Percentiles rank a stretch among this genome's conserved stretches.
Evolutionary conservation across 2,113 vertebrate genomes (phyloP).

Genomic region (Indri indri): DNA sequence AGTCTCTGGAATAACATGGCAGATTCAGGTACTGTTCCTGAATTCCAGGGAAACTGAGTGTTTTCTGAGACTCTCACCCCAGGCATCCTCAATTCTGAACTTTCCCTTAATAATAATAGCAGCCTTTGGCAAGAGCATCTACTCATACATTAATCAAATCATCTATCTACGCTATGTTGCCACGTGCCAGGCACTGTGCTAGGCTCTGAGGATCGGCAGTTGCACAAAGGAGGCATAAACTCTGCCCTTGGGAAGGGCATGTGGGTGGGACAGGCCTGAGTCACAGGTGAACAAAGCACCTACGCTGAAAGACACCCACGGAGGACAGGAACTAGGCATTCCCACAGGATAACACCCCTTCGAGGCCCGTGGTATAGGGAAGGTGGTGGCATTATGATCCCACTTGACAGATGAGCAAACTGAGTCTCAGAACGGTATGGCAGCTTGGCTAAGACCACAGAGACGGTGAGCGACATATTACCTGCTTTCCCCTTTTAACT

Average conservation of each 20-base stretch:
- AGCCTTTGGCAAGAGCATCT: not conserved
- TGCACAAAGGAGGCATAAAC: not conserved
- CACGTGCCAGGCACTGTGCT: not conserved
- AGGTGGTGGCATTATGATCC: not conserved
- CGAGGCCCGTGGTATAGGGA: rapidly evolving
- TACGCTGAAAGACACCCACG: rapidly evolving
- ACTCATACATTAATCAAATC: not conserved
- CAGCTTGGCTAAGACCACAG: rapidly evolving
- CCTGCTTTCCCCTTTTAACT: not conserved
- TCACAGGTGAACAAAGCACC: not conserved
- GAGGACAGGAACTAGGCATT: not conserved
- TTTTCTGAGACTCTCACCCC: not conserved
- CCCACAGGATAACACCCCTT: not conserved
- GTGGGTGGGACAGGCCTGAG: not conserved
- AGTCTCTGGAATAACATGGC: not conserved
- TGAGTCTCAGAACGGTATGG: not conserved
- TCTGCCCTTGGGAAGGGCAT: too few species aligned
- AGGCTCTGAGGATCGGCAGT: not conserved
- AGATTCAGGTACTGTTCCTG: rapidly evolving
- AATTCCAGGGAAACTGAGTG: not conserved
- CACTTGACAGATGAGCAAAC: not conserved
- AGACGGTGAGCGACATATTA: rapidly evolving
- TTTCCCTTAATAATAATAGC: not conserved
- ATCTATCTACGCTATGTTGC: not conserved
- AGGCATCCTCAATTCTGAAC: not conserved